These are phyloP conservation scores for Trachelus stipa DNA, from an alignment of 2,888 invertebrate genomes.

Conservation along the genomic window DNA sequence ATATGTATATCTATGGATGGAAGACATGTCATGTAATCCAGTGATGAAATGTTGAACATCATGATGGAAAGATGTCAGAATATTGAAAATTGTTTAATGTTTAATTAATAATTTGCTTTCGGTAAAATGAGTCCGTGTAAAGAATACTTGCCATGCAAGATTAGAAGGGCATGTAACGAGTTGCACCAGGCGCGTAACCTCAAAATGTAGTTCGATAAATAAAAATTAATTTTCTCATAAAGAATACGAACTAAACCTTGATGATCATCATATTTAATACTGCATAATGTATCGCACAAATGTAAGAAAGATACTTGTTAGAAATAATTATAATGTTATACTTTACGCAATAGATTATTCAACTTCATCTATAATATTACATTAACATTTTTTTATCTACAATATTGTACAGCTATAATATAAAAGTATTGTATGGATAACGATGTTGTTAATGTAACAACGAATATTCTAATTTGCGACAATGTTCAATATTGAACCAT, in stretches of 20 bases:
- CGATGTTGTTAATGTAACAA: not conserved
- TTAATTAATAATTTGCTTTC: not conserved
- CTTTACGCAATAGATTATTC: not conserved
- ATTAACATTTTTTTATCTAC: constrained; percentile 4
- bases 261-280: not conserved
- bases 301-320: constrained; percentile 34
- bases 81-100: not conserved
- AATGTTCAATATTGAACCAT: not conserved
- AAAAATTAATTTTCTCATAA: not conserved
- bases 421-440: constrained; percentile 5
- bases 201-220: not conserved
- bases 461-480: not conserved
- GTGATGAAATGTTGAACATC: not conserved
- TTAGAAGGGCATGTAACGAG: not conserved
- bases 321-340: not conserved
- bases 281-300: constrained; percentile 48
- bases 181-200: not conserved
- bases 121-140: not conserved
- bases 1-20: not conserved
- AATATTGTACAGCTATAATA: constrained; percentile 8
- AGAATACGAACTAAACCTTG: not conserved
- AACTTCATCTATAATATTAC: not conserved
- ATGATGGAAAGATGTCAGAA: not conserved
- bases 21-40: not conserved
- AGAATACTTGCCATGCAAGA: not conserved